Conservation (phyloP, 2,113 vertebrate species). For the Arothron firmamentum region DNA sequence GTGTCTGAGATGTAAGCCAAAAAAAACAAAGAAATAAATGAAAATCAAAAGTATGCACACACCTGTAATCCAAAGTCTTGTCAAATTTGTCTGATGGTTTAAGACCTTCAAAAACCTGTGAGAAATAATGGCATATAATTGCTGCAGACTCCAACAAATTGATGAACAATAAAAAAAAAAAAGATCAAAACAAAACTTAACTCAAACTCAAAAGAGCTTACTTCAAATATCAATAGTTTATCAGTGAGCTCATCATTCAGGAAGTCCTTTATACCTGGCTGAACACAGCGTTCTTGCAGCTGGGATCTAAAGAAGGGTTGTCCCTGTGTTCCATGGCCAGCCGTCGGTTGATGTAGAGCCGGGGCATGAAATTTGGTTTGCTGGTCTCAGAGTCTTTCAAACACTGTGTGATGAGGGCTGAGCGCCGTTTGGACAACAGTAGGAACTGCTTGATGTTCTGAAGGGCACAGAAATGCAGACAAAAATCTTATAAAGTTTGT, state of each 20-base stretch:
- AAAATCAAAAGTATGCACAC: background rate
- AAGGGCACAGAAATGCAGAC: slow-evolving; percentile 12
- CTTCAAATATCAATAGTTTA: background rate
- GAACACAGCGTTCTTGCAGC: slow-evolving; percentile 90
- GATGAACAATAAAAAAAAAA: background rate
- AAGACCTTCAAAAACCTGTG: slow-evolving; percentile 94
- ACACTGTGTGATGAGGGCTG: slow-evolving; percentile 89
- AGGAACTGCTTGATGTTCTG: slow-evolving; percentile 96
- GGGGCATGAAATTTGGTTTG: slow-evolving; percentile 94
- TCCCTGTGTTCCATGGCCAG: slow-evolving; percentile 97
- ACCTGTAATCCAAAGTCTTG: slow-evolving; percentile 94
- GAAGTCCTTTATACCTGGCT: slow-evolving; percentile 80
- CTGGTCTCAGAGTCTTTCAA: slow-evolving; percentile 95
- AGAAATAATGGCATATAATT: background rate
- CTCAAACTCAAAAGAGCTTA: background rate
- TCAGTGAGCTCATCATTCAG: background rate
- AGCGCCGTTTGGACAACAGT: slow-evolving; percentile 89
- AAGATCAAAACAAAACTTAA: background rate
- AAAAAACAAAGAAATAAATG: too few relatives aligned
- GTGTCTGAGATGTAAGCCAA: background rate
- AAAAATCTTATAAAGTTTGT: background rate
- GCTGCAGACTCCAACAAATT: background rate
- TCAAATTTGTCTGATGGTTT: slow-evolving; percentile 96
- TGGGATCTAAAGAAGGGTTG: slow-evolving; percentile 86
- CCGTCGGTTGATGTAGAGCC: slow-evolving; percentile 96